Evolutionary conservation across 2,797 vertebrate species (phyloP), one percentile per base, ranked within the genome.

Genomic region (Tokudaia tokunoshimensis): DNA sequence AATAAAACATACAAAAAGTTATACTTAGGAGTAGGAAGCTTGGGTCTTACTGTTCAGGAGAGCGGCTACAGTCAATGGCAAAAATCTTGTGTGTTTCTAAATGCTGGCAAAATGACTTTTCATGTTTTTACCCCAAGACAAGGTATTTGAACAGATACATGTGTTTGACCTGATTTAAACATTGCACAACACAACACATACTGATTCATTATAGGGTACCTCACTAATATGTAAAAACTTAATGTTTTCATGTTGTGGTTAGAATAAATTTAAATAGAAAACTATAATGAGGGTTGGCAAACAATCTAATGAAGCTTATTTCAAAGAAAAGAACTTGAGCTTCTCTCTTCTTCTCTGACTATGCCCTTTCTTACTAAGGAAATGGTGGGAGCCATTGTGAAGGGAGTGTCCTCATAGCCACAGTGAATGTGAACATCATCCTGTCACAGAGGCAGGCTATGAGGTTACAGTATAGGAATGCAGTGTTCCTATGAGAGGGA

Each of bases 191-290:
- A 5, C 7, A 47, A 90, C 29, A 47, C n/a, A 15, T 19, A 55
- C 55, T 29, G 63, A 26, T 55, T 41, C 2, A 75, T 26, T 50
- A 63, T 7, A 63, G 3, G 3, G 9, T 8, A 74, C 12, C 14
- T 17, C 59, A 65, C 22, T 90, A n/a, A 37, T 47, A 83, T n/a
- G 55, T 3, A 34, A 15, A 12, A 55, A 19, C 10, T 20, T 34
- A 15, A 24, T 37, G 26, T 44, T 76, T 44, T 75, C 74, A 41
- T 61, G 12, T 55, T 37, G 31, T 55, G 19, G 37, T 67, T 47
- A 78, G 55, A 90, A 31, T 50, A 91, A 67, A 94, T 78, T 78
- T 57, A 47, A 63, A 61, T 72, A 50, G 37, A 67, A 90, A n/a
- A 8, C 1, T 76, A 61, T 37, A 57, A 59, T 65, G n/a, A 67